These are phyloP conservation scores for Clytia hemisphaerica DNA, from an alignment of 30 jellyfish, hydroid and myxozoan genomes.

Conservation along the genomic window DNA sequence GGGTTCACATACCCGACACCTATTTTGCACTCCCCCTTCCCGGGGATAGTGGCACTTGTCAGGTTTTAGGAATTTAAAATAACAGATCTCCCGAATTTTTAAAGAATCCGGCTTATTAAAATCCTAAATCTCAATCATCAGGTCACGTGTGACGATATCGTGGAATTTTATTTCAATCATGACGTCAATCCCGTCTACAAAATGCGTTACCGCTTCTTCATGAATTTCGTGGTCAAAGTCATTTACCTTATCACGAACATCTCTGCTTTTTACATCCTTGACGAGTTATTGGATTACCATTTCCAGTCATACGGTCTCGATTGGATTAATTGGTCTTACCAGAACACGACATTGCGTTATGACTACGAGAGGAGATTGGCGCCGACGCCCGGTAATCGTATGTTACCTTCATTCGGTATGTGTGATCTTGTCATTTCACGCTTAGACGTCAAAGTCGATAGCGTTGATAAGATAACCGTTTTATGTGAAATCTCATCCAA, in stretches of 20 bases:
- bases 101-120: no score
- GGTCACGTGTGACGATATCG: slow-evolving; percentile 9
- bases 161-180: slow-evolving; percentile 23
- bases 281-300: neutral
- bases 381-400: slow-evolving; percentile 39
- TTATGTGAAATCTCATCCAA: slow-evolving; percentile 36
- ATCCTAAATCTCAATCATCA: no score
- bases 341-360: slow-evolving; percentile 2
- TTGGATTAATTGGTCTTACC: slow-evolving; percentile 24
- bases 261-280: neutral
- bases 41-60: no score
- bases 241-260: slow-evolving; percentile 12
- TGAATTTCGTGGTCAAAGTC: slow-evolving; percentile 5
- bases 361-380: slow-evolving; percentile 2
- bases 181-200: slow-evolving; percentile 5
- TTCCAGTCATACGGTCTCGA: slow-evolving; percentile 19
- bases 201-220: slow-evolving; percentile 18
- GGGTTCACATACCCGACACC: no score
- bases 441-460: neutral
- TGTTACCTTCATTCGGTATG: slow-evolving; percentile 36
- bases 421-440: slow-evolving; percentile 24
- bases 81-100: no score
- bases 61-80: no score
- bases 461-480: neutral
- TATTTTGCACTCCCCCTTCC: no score